Conservation (phyloP, 2,797 vertebrate genomes). For the Rhabdophis nuchalis region DNA sequence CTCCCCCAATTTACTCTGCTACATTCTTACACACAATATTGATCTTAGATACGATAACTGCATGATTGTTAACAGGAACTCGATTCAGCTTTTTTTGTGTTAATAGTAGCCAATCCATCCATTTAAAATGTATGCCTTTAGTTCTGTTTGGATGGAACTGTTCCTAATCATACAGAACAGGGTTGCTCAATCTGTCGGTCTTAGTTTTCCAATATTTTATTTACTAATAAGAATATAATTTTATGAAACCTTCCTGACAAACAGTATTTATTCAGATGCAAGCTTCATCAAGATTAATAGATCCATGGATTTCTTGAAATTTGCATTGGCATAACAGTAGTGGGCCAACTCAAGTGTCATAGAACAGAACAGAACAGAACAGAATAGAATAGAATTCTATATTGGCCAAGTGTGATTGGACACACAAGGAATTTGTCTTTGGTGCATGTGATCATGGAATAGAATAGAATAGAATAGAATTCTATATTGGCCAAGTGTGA, state of each 20-base stretch:
- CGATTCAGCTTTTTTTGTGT: neutral
- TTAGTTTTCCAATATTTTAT: neutral
- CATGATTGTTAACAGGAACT: neutral
- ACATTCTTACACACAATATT: too few relatives aligned
- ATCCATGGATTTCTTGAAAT: neutral
- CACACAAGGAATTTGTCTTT: too few relatives aligned
- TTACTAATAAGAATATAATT: neutral
- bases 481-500: too few relatives aligned
- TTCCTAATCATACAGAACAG: neutral
- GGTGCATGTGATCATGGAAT: too few relatives aligned
- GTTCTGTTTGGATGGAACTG: neutral
- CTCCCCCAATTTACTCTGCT: neutral
- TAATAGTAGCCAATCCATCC: neutral
- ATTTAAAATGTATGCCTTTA: neutral
- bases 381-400: too few relatives aligned
- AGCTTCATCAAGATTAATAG: neutral
- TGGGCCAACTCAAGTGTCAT: neutral
- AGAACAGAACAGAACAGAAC: too few relatives aligned
- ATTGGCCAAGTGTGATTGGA: too few relatives aligned
- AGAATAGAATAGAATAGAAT: too few relatives aligned
- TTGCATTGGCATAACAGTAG: neutral
- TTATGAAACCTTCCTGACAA: neutral
- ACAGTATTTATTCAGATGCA: neutral
- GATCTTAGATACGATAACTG: neutral
- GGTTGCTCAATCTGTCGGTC: neutral